Percentiles rank a stretch among this genome's conserved stretches.
These are phyloP conservation scores for Stenchaetothrips biformis DNA, from an alignment of 2,888 invertebrate genomes.

Conservation along the genomic window DNA sequence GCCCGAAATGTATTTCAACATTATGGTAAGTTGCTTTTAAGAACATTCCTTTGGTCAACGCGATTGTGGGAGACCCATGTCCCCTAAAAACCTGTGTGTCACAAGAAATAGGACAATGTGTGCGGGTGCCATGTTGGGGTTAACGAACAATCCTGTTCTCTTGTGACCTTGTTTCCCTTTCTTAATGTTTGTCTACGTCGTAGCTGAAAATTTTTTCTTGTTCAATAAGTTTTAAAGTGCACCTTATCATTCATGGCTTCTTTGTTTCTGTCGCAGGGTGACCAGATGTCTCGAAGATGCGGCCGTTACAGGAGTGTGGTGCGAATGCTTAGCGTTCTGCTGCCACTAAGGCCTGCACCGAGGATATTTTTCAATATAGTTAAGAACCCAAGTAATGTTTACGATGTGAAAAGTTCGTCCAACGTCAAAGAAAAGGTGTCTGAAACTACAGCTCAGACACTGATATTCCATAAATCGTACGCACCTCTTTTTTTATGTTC, in stretches of 20 bases:
- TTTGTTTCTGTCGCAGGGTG: neutral
- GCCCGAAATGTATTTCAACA: too few relatives aligned
- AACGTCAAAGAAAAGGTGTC: neutral
- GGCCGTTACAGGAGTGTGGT: neutral
- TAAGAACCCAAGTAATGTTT: neutral
- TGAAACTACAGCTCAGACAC: neutral
- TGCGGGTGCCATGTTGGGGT: too few relatives aligned
- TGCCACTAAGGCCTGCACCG: neutral
- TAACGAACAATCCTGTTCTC: too few relatives aligned
- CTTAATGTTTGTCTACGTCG: too few relatives aligned
- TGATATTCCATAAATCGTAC: neutral
- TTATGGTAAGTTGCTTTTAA: too few relatives aligned
- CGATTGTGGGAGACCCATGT: too few relatives aligned
- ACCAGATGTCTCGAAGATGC: neutral
- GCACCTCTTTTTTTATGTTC: neutral
- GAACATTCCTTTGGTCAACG: too few relatives aligned
- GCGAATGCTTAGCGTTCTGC: neutral
- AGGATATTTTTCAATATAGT: slow-evolving; percentile 7
- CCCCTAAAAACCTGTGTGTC: too few relatives aligned
- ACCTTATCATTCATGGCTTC: neutral
- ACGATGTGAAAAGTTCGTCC: neutral
- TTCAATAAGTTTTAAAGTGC: too few relatives aligned
- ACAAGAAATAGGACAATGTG: too few relatives aligned
- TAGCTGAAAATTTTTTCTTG: too few relatives aligned
- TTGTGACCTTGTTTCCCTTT: too few relatives aligned